Percentiles rank a stretch among this genome's conserved stretches.
Conservation (phyloP, 2,113 vertebrate genomes). For the Lamprologus ornatipinnis region DNA sequence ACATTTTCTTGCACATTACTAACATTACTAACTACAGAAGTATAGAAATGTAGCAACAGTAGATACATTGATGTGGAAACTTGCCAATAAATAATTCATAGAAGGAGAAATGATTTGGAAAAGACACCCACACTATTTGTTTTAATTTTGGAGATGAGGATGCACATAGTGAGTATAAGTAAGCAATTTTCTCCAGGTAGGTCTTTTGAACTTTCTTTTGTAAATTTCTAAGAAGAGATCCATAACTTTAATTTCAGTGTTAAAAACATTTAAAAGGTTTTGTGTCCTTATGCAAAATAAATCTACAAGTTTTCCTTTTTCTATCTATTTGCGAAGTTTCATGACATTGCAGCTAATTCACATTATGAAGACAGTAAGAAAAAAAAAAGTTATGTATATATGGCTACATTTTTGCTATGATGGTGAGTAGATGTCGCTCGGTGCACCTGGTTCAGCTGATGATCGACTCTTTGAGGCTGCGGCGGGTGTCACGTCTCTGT, state of each 20-base stretch:
- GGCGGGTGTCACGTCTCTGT: neutral
- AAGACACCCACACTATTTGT: neutral
- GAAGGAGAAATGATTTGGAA: neutral
- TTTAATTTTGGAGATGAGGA: neutral
- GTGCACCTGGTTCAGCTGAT: neutral
- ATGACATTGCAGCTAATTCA: neutral
- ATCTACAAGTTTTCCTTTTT: neutral
- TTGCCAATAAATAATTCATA: neutral
- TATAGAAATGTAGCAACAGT: neutral
- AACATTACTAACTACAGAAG: neutral
- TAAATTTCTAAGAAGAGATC: neutral
- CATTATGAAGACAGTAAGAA: neutral
- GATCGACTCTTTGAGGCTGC: neutral
- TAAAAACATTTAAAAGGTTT: neutral
- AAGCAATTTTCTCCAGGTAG: fast-evolving
- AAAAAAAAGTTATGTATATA: neutral
- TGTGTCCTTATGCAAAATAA: neutral
- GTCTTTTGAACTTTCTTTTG: neutral
- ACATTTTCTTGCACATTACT: neutral
- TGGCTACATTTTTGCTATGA: neutral
- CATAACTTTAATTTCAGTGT: neutral
- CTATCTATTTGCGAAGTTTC: neutral
- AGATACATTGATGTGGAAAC: fast-evolving
- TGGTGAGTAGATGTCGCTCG: neutral
- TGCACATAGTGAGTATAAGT: neutral